Evolutionary conservation across 2,797 vertebrate genomes (phyloP), one percentile per base, ranked within the genome.

Genomic region (Anomalospiza imberbis): DNA sequence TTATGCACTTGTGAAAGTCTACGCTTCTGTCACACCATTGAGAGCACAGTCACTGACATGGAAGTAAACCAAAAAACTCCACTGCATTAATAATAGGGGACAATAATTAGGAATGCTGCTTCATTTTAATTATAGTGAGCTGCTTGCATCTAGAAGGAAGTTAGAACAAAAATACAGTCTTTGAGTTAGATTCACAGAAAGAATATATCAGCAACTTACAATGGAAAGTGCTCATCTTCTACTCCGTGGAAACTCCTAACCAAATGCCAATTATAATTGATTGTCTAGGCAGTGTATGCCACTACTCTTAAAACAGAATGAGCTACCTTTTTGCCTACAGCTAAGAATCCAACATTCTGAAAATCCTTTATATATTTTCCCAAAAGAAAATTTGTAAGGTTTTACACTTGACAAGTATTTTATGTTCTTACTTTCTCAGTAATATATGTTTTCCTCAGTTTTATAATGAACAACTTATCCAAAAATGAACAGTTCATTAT

Each of bases 181-280:
- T 50, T 87, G 58, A 38, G 28, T 92, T 92, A 93, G 71, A 61
- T 77, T 66, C 66, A 79, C 47, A 87, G 68, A 78, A 91, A 78
- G 36, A 95, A 95, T 73, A 92, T 88, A 95, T 95, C 92, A 95
- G 66, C 70, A 73, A 71, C 44, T 80, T 82, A 77, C 55, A 63
- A 68, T 71, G 60, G 79, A 90, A 61, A 36, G 20, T 79, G 24
- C 55, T 95, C 42, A 61, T 96, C 54, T 83, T 95, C 93, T 94
- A 70, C 19, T 32, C 66, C 44, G 36, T 50, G 78, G 68, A 90
- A 84, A 66, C 38, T 85, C 45, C 34, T 91, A 94, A 58, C n/a
- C 87, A 95, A 97, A 89, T 78, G 74, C 82, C 96, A 95, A 57
- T 95, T 96, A 86, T 92, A 95, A 93, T 87, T 89, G 88, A 95